phyloP scores from a whole-genome alignment of 2,113 vertebrate genomes.

The Turdus rufiventris region DNA sequence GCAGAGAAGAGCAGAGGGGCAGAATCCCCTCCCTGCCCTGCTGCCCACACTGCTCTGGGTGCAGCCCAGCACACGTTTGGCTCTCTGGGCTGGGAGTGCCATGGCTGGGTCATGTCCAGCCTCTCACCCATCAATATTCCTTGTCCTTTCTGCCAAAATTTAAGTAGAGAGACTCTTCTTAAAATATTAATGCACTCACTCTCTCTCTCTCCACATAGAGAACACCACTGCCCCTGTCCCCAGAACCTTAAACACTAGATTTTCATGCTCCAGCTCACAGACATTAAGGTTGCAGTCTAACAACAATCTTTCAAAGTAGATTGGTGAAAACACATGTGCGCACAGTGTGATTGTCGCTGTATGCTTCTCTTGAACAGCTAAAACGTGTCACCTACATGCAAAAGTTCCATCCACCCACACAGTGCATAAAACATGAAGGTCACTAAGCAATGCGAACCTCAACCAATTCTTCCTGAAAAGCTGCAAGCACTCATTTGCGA shows the following conservation, averaged over 20 bases:
- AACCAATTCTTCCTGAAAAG: background rate
- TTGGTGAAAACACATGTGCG: accelerated
- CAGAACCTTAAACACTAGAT: background rate
- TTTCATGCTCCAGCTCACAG: background rate
- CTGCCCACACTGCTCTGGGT: background rate
- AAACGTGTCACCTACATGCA: background rate
- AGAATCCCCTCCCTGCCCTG: background rate
- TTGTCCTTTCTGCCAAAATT: background rate
- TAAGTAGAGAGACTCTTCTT: background rate
- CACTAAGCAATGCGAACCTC: background rate
- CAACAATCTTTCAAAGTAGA: background rate
- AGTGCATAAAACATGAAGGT: background rate
- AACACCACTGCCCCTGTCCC: accelerated
- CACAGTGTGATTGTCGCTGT: background rate
- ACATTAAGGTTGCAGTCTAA: background rate
- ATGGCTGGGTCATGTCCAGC: background rate
- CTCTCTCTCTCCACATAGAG: background rate
- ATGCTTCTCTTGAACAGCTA: accelerated
- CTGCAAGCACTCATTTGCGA: background rate
- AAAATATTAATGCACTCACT: background rate
- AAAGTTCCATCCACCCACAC: background rate
- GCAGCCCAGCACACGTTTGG: background rate
- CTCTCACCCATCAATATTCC: background rate
- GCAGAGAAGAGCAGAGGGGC: background rate
- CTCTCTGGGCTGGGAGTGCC: background rate